Conservation (phyloP, 2,113 vertebrate genomes). For the Microtus richardsoni region DNA sequence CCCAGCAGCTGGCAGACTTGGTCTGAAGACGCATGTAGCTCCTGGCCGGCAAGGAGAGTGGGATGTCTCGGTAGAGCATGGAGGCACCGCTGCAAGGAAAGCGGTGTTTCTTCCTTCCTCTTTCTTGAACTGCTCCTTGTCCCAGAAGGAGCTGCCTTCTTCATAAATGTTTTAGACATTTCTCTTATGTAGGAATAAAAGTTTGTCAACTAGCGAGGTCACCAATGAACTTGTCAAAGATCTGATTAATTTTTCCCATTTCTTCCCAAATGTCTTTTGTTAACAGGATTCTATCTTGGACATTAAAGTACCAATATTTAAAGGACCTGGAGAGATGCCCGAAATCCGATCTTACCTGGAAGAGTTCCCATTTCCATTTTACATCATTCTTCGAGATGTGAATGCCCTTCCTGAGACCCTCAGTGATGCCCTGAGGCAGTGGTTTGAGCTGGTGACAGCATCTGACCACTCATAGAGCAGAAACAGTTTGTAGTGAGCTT, state of each 20-base stretch:
- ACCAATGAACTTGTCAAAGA: background rate
- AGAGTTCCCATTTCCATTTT: constrained; percentile 99
- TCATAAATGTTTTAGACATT: background rate
- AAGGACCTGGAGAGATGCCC: constrained; percentile 93
- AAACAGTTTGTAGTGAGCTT: background rate
- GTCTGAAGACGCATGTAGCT: background rate
- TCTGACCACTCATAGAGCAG: constrained; percentile 84
- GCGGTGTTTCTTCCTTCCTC: background rate
- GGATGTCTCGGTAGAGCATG: background rate
- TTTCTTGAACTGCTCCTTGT: background rate
- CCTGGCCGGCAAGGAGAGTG: background rate
- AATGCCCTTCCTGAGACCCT: constrained; percentile 96
- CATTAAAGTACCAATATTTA: constrained; percentile 98
- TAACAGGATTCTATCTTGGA: constrained; percentile 97
- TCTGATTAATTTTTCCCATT: background rate
- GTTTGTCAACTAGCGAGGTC: background rate
- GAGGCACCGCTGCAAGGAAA: background rate
- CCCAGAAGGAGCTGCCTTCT: background rate
- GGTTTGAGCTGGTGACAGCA: constrained; percentile 97
- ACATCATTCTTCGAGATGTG: constrained; percentile 95
- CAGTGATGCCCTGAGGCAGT: constrained; percentile 96
- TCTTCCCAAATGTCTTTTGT: constrained; percentile 63
- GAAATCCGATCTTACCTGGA: constrained; percentile 99
- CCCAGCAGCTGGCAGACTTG: background rate
- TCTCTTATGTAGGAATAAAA: background rate